These are phyloP conservation scores for Didymodactylos carnosus DNA, from an alignment of 2,888 invertebrate species.

Conservation along the genomic window DNA sequence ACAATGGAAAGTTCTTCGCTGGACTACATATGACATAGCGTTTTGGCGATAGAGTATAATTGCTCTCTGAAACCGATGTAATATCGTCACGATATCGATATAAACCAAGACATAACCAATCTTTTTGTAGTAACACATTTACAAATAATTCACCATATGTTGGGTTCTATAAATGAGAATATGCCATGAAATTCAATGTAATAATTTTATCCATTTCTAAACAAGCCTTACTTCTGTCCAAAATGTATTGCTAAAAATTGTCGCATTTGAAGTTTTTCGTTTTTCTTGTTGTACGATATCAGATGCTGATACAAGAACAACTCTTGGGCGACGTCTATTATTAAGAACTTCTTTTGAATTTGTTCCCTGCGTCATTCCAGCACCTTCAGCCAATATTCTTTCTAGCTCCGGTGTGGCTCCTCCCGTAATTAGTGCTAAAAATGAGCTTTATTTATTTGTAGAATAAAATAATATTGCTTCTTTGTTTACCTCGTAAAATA, in stretches of 20 bases:
- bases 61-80: constrained; percentile 17
- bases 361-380: constrained; percentile 79
- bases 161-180: constrained; percentile 50
- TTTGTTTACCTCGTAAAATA: constrained; percentile 57
- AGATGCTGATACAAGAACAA: constrained; percentile 93
- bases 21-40: constrained; percentile 98
- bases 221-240: neutral
- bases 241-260: too few relatives aligned
- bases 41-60: neutral
- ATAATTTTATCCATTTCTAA: too few relatives aligned
- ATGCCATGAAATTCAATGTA: neutral
- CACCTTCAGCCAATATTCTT: constrained; percentile 92
- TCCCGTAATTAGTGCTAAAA: constrained; percentile 74
- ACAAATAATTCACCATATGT: constrained; percentile 85
- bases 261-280: too few relatives aligned
- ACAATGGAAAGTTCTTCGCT: constrained; percentile 83
- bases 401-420: constrained; percentile 98
- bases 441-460: neutral
- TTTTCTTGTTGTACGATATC: constrained; percentile 64
- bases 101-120: constrained; percentile 95
- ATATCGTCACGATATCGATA: constrained; percentile 48
- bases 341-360: constrained; percentile 83
- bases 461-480: neutral
- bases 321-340: constrained; percentile 86
- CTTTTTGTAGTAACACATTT: constrained; percentile 78